Evolutionary conservation across 2,888 invertebrate species (phyloP).

Genomic region (Torymus tubicola): DNA sequence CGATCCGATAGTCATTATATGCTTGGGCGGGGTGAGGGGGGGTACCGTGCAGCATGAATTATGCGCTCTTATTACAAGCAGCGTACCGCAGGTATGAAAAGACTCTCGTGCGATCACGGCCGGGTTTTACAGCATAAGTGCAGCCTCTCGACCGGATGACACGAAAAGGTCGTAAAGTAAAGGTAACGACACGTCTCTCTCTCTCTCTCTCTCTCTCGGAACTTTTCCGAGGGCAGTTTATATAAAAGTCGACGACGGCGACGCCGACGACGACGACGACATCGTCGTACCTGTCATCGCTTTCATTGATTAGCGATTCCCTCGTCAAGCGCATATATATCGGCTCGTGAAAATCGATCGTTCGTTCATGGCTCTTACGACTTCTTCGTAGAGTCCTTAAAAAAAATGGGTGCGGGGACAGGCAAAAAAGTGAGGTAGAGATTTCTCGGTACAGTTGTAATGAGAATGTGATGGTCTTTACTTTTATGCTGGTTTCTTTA

Average conservation of each 20-base stretch:
- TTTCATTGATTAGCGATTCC: constrained; percentile 47
- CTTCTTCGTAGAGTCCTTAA: too few species aligned
- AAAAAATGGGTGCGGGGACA: too few species aligned
- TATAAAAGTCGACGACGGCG: constrained; percentile 6
- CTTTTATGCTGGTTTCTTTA: too few species aligned
- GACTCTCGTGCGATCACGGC: neutral
- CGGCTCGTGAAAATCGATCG: constrained; percentile 21
- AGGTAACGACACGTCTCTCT: too few species aligned
- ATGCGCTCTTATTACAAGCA: constrained; percentile 22
- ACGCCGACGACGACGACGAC: neutral
- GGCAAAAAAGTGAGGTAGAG: too few species aligned
- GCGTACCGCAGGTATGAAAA: neutral
- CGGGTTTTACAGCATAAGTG: constrained; percentile 17
- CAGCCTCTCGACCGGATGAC: constrained; percentile 19
- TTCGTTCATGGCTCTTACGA: neutral
- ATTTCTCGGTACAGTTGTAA: too few species aligned
- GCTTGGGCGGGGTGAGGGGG: neutral
- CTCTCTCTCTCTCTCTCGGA: too few species aligned
- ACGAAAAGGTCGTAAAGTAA: constrained; percentile 42
- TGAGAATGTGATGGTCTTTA: too few species aligned
- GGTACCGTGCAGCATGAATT: too few species aligned
- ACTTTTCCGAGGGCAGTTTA: too few species aligned
- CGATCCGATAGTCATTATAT: constrained; percentile 4
- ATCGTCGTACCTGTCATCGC: constrained; percentile 10
- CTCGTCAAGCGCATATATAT: neutral